These are phyloP conservation scores for Margarornis squamiger DNA, from an alignment of 2,797 vertebrate genomes.

Conservation along the genomic window DNA sequence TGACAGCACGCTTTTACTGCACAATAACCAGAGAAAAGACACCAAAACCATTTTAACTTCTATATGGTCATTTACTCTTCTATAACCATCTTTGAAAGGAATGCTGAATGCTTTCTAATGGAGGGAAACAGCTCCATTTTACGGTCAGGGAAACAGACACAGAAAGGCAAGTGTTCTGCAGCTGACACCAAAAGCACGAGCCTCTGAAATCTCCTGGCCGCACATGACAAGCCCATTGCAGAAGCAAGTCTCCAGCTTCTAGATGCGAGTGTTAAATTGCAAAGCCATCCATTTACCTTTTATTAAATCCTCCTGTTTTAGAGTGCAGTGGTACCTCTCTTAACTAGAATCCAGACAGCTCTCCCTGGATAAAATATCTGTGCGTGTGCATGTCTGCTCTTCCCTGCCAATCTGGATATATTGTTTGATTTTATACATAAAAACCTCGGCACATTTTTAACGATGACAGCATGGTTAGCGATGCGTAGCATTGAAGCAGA, in stretches of 20 bases:
- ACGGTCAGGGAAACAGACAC: background rate
- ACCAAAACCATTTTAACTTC: background rate
- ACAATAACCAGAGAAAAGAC: conserved; percentile 30
- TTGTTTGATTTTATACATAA: conserved; percentile 19
- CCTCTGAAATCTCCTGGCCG: background rate
- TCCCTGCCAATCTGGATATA: background rate
- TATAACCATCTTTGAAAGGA: conserved; percentile 5
- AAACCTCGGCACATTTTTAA: background rate
- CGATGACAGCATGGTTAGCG: conserved; percentile 10
- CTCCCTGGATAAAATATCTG: background rate
- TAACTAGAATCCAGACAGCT: background rate
- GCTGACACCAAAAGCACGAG: background rate
- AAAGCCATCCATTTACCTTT: background rate
- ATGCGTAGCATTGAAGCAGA: background rate
- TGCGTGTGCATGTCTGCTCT: background rate
- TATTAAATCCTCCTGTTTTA: background rate
- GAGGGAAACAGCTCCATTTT: conserved; percentile 15
- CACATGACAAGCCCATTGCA: background rate
- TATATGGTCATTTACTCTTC: conserved; percentile 25
- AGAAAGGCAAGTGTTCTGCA: background rate
- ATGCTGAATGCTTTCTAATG: background rate
- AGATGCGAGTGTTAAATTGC: background rate
- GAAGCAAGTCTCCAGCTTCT: background rate
- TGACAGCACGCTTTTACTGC: background rate
- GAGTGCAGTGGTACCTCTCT: background rate